Base-by-base conservation (phyloP, 1,140 invertebrate genomes). In the Triops cancriformis region DNA sequence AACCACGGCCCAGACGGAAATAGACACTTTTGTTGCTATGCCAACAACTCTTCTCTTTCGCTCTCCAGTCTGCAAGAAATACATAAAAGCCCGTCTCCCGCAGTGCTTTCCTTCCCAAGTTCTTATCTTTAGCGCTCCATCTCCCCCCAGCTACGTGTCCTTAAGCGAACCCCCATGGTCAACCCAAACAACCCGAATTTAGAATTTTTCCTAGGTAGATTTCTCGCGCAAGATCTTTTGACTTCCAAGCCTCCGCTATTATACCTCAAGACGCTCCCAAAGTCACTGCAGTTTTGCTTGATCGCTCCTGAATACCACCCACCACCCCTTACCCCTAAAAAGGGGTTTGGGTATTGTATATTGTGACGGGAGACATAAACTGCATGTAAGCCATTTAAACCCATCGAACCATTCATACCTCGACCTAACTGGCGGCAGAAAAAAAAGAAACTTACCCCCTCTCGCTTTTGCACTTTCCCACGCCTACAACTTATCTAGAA, bases 361-460 rank as follows among this genome's bases (percentile, higher is more conserved):
- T 64, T 64, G 51, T 64, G 14, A 64, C 51, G 5, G 18, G 23
- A 64, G 51, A 6, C 18, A 4, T 37, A n/a, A 64, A 64, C 51
- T 23, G 10, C 51, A 64, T 64, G 14, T 64, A 64, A 64, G 51
- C 51, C 51, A 64, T 64, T 64, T 64, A 64, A 64, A 64, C 10
- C 10, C 51, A 64, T 18, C 23, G 14, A 23, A 64, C 51, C 51
- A n/a, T 64, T 23, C 23, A 18, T 64, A 64, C 51, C 51, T 64
- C n/a, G 51, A 11, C 14, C 18, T 23, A 64, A 89, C 45, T 84
- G 81, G 27, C 81, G 73, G 5, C 87, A 87, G 82, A 88, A 88
- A 0, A 85, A 84, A 72, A 87, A 81, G 7, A 86, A 84, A 9
- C 5, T 64, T 18, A 5, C 73, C 73, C 73, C 73, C 73, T 42